A percentile compares a stretch with the other conserved stretches of the same genome.
These are phyloP conservation scores for Cervus canadensis DNA, from an alignment of 2,113 vertebrate species.

Conservation along the genomic window DNA sequence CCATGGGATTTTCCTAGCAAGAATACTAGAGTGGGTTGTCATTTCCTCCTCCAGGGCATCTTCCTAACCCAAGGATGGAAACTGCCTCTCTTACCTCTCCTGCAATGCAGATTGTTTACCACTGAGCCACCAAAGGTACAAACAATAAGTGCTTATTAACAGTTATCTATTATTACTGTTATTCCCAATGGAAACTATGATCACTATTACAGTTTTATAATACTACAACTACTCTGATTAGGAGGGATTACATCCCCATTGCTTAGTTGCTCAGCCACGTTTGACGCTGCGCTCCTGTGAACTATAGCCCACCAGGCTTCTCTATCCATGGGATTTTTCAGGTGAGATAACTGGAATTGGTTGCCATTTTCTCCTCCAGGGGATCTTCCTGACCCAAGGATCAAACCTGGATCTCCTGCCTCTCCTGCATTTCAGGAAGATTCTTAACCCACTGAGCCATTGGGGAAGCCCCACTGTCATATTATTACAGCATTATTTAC, in stretches of 20 bases:
- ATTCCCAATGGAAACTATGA: background rate
- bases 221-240: background rate
- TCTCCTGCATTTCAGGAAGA: background rate
- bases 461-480: background rate
- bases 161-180: background rate
- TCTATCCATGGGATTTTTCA: background rate
- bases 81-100: background rate
- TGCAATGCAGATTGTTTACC: background rate
- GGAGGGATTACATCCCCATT: background rate
- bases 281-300: background rate
- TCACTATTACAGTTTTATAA: background rate
- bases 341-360: background rate
- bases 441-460: background rate
- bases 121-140: background rate
- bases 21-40: background rate
- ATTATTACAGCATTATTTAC: background rate
- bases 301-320: background rate
- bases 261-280: background rate
- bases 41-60: background rate
- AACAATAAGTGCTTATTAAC: background rate
- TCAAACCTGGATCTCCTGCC: background rate
- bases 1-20: background rate
- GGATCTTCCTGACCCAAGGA: background rate
- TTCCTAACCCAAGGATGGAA: background rate
- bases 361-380: background rate